These are phyloP conservation scores for Lepidurus packardi DNA, from an alignment of 1,140 invertebrate species.

Conservation along the genomic window DNA sequence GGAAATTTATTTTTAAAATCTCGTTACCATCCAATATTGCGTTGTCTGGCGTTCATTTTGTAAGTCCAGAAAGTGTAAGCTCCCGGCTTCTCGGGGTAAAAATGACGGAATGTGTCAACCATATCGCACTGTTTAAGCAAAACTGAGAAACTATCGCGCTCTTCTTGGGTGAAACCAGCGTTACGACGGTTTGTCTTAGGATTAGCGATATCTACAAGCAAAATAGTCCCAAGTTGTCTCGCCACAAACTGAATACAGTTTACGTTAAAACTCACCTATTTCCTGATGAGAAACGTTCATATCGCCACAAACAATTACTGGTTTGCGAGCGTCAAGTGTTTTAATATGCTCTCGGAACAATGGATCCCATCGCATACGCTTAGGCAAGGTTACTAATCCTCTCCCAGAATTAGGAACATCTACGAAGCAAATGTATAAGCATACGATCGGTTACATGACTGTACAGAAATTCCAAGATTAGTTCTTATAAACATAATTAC, in stretches of 20 bases:
- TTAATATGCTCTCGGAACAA: slow-evolving; percentile 70
- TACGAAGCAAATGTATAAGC: slow-evolving; percentile 41
- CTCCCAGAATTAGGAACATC: slow-evolving; percentile 72
- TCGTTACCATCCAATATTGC: slow-evolving; percentile 88
- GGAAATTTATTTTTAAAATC: background rate
- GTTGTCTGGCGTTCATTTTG: slow-evolving; percentile 71
- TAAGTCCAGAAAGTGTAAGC: slow-evolving; percentile 95
- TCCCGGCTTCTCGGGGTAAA: slow-evolving; percentile 76
- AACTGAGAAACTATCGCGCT: slow-evolving; percentile 81
- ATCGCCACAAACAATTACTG: slow-evolving; percentile 91
- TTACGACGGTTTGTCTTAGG: slow-evolving; percentile 88
- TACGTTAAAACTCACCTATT: slow-evolving; percentile 61
- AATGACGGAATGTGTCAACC: slow-evolving; percentile 78
- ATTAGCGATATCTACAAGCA: slow-evolving; percentile 75
- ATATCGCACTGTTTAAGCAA: slow-evolving; percentile 68
- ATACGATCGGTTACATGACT: too few species aligned
- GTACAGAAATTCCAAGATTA: background rate
- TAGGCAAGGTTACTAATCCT: slow-evolving; percentile 76
- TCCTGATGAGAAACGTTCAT: slow-evolving; percentile 94
- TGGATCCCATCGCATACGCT: slow-evolving; percentile 85
- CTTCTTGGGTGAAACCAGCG: slow-evolving; percentile 92
- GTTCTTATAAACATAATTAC: slow-evolving; percentile 47
- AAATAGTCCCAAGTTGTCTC: background rate
- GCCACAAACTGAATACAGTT: background rate
- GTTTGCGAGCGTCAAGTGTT: slow-evolving; percentile 79